Base-by-base conservation (phyloP, 2,888 invertebrate species). In the Mesorhabditis spiculigera region DNA sequence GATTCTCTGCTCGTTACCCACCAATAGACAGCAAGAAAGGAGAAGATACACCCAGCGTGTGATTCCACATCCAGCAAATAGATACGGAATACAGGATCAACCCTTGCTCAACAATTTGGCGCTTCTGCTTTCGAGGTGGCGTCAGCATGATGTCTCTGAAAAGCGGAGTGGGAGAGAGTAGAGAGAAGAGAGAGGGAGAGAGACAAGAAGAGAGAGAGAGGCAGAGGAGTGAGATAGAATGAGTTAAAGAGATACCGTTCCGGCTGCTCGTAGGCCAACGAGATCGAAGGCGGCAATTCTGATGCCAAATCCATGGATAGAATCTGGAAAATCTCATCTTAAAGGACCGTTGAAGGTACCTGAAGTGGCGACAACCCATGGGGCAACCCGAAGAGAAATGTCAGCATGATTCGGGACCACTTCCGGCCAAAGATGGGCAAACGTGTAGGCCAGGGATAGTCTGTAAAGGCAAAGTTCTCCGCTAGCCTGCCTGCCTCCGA, bases 341-440 rank as follows among this genome's bases (percentile, higher is more conserved):
- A 50, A 50, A 50, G 58, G 58, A 1, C 58, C n/a, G 0, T 8
- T 43, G 4, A 28, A 63, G 2, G 5, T 13, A 81, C 81, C 75
- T 82, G 82, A 4, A 85, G 73, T 1, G 84, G 83, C 6, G 82
- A 81, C 5, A 85, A 67, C 4, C 83, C 85, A 16, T 80, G 76
- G 0, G 85, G 85, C 66, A 85, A 74, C 45, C 85, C 85, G 28
- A 85, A 75, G 28, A 78, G 77, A 69, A 85, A 85, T 4, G 84
- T 81, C 50, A 85, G 71, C 67, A 85, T 80, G 65, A 85, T 83
- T 83, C 4, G 85, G 85, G 63, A 81, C 79, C 4, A 85, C 81
- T 73, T 85, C 85, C 0, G 85, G 85, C 83, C 84, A 85, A n/a
- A 84, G 71, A 75, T 83, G 83, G 6, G 83, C 82, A 65, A 83